These are phyloP conservation scores for Teleogryllus occipitalis DNA, from an alignment of 1,140 invertebrate genomes.

Conservation along the genomic window DNA sequence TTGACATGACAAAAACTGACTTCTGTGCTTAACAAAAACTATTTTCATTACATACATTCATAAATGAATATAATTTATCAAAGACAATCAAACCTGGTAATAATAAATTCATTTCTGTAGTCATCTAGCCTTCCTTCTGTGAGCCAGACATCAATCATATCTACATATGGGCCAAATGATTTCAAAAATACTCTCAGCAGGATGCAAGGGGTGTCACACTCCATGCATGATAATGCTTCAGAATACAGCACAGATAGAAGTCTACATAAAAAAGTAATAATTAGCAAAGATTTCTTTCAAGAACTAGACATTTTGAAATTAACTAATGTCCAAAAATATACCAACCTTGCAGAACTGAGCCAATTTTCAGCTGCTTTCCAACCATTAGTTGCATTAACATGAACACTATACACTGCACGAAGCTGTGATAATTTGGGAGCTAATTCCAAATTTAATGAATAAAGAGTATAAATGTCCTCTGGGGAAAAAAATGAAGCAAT, in stretches of 20 bases:
- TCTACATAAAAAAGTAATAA: slow-evolving; percentile 20
- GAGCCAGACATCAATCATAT: slow-evolving; percentile 45
- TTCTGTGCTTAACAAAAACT: neutral
- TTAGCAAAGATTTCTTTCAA: neutral
- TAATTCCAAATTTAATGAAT: slow-evolving; percentile 36
- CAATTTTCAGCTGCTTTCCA: slow-evolving; percentile 33
- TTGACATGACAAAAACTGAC: neutral
- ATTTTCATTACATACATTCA: neutral
- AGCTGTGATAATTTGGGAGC: slow-evolving; percentile 34
- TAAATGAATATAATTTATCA: neutral
- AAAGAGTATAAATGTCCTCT: slow-evolving; percentile 35
- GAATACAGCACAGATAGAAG: slow-evolving; percentile 39
- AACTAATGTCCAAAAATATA: neutral
- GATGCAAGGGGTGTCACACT: slow-evolving; percentile 38
- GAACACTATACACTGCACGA: slow-evolving; percentile 38
- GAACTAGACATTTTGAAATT: neutral
- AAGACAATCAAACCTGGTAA: slow-evolving; percentile 33
- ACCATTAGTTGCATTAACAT: slow-evolving; percentile 35
- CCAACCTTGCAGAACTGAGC: slow-evolving; percentile 31
- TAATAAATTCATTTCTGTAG: slow-evolving; percentile 44
- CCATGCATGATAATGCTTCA: slow-evolving; percentile 37
- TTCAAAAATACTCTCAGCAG: slow-evolving; percentile 41
- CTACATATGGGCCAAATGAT: slow-evolving; percentile 42
- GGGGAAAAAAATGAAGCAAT: slow-evolving; percentile 20
- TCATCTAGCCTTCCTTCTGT: slow-evolving; percentile 44